Evolutionary conservation across 2,888 invertebrate species (phyloP).

Genomic region (Spilarctia lutea): DNA sequence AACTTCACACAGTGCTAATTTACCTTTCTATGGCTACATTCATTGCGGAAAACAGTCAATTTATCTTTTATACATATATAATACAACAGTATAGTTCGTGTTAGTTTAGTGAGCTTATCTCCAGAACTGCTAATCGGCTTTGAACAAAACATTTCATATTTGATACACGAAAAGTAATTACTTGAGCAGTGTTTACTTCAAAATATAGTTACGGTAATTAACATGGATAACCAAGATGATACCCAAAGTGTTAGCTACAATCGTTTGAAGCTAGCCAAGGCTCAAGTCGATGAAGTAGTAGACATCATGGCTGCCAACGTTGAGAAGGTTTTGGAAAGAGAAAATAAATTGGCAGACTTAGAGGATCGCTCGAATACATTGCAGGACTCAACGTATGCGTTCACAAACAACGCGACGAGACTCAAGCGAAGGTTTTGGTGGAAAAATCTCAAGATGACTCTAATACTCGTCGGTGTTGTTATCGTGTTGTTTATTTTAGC

Average conservation of each 20-base stretch:
- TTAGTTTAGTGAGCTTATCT: background rate
- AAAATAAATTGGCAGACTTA: slow-evolving; percentile 97
- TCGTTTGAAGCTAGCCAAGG: slow-evolving; percentile 83
- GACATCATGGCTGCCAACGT: slow-evolving; percentile 99
- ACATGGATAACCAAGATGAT: slow-evolving; percentile 81
- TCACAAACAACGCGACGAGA: slow-evolving; percentile 98
- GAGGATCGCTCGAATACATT: slow-evolving; percentile 98
- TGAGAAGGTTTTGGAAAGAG: slow-evolving; percentile 98
- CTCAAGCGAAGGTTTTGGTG: slow-evolving; percentile 99
- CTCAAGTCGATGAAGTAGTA: slow-evolving; percentile 89
- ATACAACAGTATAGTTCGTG: background rate
- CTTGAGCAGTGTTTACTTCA: background rate
- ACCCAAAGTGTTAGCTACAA: slow-evolving; percentile 82
- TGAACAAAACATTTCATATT: background rate
- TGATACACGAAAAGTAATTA: background rate
- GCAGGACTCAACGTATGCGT: slow-evolving; percentile 95
- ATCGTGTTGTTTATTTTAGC: slow-evolving; percentile 91
- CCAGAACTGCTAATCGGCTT: background rate
- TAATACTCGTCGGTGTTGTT: slow-evolving; percentile 95
- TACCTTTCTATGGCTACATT: background rate
- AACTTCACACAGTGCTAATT: background rate
- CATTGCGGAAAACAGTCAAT: background rate
- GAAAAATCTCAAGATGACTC: slow-evolving; percentile 99
- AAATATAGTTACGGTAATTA: slow-evolving; percentile 25
- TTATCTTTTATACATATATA: background rate